phyloP scores from a whole-genome alignment of 1,140 invertebrate genomes.

The Polyergus mexicanus region DNA sequence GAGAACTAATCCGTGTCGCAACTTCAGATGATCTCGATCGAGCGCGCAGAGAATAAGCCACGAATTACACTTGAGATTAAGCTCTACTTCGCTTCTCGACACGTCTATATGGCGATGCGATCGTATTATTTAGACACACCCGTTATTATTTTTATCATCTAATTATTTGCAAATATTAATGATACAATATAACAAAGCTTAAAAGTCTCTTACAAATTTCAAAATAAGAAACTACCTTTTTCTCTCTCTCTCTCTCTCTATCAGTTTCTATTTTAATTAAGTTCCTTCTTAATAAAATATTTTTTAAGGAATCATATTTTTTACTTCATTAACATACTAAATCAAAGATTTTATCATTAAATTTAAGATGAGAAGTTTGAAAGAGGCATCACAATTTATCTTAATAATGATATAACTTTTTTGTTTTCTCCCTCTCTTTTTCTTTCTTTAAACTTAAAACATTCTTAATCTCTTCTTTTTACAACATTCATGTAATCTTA shows the following conservation, averaged over 20 bases:
- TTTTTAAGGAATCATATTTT: too few species aligned
- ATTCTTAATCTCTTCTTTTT: not conserved
- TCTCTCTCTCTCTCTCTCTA: too few species aligned
- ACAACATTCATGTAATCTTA: not conserved
- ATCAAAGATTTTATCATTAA: not conserved
- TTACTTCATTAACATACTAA: too few species aligned
- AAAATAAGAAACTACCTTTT: too few species aligned
- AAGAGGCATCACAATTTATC: not conserved
- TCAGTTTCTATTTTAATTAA: too few species aligned
- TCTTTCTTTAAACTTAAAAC: not conserved
- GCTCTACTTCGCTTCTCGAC: not conserved
- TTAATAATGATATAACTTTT: not conserved
- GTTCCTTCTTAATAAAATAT: too few species aligned
- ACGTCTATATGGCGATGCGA: not conserved
- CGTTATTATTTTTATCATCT: not conserved
- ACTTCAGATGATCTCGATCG: slow-evolving; percentile 51
- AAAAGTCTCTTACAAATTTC: not conserved
- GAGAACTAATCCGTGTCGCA: slow-evolving; percentile 53
- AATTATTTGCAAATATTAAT: not conserved
- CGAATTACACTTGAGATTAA: slow-evolving; percentile 62
- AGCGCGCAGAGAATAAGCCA: slow-evolving; percentile 20
- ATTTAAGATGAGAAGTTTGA: not conserved
- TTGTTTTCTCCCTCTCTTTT: not conserved
- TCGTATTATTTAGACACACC: not conserved
- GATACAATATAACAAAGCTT: not conserved